Percentiles rank a stretch among this genome's conserved stretches.
Conservation (phyloP, 2,113 vertebrate genomes). For the Chrysochloris asiatica region DNA sequence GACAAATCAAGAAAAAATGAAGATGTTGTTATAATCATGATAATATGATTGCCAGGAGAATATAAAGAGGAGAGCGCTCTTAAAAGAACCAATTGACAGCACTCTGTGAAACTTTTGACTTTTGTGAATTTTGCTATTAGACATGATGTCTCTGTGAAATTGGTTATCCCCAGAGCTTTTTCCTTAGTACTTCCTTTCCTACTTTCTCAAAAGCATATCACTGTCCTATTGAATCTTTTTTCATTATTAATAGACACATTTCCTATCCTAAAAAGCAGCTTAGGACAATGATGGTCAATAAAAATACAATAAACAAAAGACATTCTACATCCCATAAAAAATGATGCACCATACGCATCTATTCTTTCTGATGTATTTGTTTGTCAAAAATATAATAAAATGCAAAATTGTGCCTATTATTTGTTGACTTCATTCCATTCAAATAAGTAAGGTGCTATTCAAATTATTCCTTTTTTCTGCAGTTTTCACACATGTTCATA, state of each 20-base stretch:
- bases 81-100: neutral
- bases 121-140: neutral
- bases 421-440: neutral
- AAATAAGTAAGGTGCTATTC: constrained; percentile 27
- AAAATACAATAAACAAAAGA: constrained; percentile 11
- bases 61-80: neutral
- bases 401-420: neutral
- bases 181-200: neutral
- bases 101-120: neutral
- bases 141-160: neutral
- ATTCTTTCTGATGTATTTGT: neutral
- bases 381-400: constrained; percentile 16
- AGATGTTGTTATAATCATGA: neutral
- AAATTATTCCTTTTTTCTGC: neutral
- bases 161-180: neutral
- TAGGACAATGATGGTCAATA: neutral
- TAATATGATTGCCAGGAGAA: neutral
- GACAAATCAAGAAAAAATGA: neutral
- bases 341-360: neutral
- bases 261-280: neutral
- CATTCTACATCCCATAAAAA: neutral
- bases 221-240: neutral
- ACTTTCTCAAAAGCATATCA: neutral
- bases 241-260: neutral
- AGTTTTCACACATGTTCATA: neutral